Evolutionary conservation across 2,113 vertebrate genomes (phyloP), one percentile per base, ranked within the genome.

Genomic region (Microcebus griseorufus): DNA sequence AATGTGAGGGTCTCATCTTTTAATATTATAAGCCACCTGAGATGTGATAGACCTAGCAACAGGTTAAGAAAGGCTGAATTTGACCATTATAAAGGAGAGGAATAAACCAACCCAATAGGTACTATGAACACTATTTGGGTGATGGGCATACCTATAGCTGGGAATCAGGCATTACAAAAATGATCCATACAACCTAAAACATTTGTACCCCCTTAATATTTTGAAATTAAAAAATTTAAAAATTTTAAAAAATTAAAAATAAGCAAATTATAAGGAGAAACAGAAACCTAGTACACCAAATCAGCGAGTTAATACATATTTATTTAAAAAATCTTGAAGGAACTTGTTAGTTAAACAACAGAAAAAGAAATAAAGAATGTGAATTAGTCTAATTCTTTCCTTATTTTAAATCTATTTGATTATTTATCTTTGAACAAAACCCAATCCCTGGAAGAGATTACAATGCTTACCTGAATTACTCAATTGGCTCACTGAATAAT

Each of bases 1-100:
- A 81, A 91, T 90, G 88, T 75, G 97, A 97, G 92, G 39, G 29
- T 69, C 37, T 0, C 0, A 27, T 97, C 86, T 90, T 82, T 93
- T 95, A 79, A 92, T 90, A 96, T 94, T 89, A 20, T 82, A 95
- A 90, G 96, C 94, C 86, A 87, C 18, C 84, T 37, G 95, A 94
- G 92, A 72, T 94, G 39, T 67, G 90, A 95, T 45, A 90, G 86
- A 91, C 20, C 51, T 60, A 94, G 80, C 53, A 95, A 96, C 48
- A 93, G 65, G 93, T 94, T 97, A 75, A 95, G 90, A 97, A 76
- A 37, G 65, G 34, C 37, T 92, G 79, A 11, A 9, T 29, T 29
- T 32, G 29, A 53, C 64, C 34, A 67, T 94, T 73, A 78, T 81
- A 88, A 95, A 29, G 55, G 55, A 58, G 55, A 22, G 55, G 55